Evolutionary conservation across 2,113 vertebrate genomes (phyloP), one percentile per base, ranked within the genome.

Genomic region (Embiotoca jacksoni): DNA sequence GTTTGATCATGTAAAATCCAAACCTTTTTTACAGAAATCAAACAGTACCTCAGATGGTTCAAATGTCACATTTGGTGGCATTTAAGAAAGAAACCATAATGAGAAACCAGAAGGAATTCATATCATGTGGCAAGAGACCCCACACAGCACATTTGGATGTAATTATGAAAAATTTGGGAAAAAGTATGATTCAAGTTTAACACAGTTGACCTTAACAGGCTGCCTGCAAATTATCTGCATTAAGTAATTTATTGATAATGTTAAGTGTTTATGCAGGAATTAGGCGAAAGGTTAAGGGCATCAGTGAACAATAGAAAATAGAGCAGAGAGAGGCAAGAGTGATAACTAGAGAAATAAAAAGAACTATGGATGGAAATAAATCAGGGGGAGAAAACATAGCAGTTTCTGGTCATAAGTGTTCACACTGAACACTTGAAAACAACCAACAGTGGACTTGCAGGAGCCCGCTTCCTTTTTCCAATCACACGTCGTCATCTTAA

Each of bases 51-150:
- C 14, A 0, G 60, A 74, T 33, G 72, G 71, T 72, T 33, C 59
- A 81, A 85, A 86, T 85, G 81, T 83, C 78, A 81, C 60, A 52
- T 81, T 86, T 33, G n/a, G 58, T 77, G 64, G 54, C 50, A 75
- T 75, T 81, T 85, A 58, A 72, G 35, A 7, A 13, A 73, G 69
- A 55, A 55, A 61, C 50, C 1, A 54, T 62, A 73, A 85, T 66
- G 37, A 61, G 30, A 66, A 62, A 61, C 66, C 68, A 68, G 49
- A 57, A 46, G 33, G 57, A 75, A 65, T 80, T 87, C 44, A 61
- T 55, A 71, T 81, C 44, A 53, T 79, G 60, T 37, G 56, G 52
- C 64, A 63, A 44, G 62, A 75, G n/a, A 23, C 6, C 39, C n/a
- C 37, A 23, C 7, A 36, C 2, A 36, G 61, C 16, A 47, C 16